Base-by-base conservation (phyloP, 2,797 vertebrate species). In the Nyctalus aviator region DNA sequence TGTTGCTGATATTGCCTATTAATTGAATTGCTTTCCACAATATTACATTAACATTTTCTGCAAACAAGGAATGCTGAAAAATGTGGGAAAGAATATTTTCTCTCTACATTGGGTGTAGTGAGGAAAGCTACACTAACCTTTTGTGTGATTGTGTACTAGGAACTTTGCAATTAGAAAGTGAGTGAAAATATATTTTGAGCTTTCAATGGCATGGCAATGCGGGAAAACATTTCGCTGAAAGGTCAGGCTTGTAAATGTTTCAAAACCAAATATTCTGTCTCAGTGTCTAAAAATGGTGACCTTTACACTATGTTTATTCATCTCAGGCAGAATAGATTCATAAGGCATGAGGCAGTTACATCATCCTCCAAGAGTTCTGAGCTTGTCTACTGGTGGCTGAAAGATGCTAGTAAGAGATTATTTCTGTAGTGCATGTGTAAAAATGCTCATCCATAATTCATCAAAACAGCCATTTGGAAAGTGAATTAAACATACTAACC, bases 401-500 rank as follows among this genome's bases (percentile, higher is more conserved):
- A 94, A 92, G 92, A 96, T 79, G 27, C 32, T 87, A 41, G 62
- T 94, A 96, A 97, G 72, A 94, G 23, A 64, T 85, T 91, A 84
- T 84, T 96, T 57, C 53, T 48, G 8, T 66, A 48, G 2, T 50
- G 8, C n/a, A 82, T 81, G 18, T 88, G 23, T 88, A 46, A 92
- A 84, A 87, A 77, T 5, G 25, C n/a, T 75, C 18, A 95, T 93
- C 30, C 76, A 95, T 97, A 95, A 96, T 96, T 96, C 72, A 95
- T 95, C 72, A 96, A 86, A 96, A 90, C 44, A 64, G 48, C 46
- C 46, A 48, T 48, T 48, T 15, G 46, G 46, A 13, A 48, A 50
- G 94, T 79, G 53, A 95, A 90, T 97, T 95, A 97, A 92, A 77
- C 4, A 89, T 83, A n/a, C 2, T 25, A 64, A 83, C 41, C 50